phyloP scores from a whole-genome alignment of 92 coral and sea anemone species.

The Umimayanthus chanpuru region DNA sequence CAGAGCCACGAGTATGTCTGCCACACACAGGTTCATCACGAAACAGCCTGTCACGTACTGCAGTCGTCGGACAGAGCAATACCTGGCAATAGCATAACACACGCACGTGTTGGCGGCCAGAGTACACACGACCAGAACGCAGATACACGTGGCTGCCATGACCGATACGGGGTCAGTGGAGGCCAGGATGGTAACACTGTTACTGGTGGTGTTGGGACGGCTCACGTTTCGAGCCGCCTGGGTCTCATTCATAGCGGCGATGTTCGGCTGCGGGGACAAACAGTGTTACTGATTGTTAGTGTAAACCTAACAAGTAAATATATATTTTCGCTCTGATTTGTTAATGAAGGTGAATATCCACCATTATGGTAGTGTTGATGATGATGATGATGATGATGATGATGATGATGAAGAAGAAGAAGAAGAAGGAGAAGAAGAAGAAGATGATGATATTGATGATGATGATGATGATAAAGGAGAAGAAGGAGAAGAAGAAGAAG shows the following conservation, averaged over 20 bases:
- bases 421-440: too few relatives aligned
- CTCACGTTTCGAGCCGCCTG: not conserved
- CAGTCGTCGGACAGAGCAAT: conserved; percentile 61
- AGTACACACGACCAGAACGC: conserved; percentile 68
- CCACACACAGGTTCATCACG: conserved; percentile 84
- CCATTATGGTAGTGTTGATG: too few relatives aligned
- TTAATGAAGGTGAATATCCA: too few relatives aligned
- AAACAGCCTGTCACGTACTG: conserved; percentile 68
- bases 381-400: too few relatives aligned
- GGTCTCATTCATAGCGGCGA: conserved; percentile 5
- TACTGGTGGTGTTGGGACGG: not conserved
- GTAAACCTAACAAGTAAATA: not conserved
- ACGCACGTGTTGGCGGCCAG: conserved; percentile 71
- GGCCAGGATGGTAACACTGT: not conserved
- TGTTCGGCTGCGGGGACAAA: not conserved
- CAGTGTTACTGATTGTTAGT: not conserved
- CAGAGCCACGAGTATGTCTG: conserved; percentile 81
- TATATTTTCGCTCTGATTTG: too few relatives aligned
- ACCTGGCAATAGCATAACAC: conserved; percentile 76
- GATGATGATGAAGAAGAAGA: too few relatives aligned
- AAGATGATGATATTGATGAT: too few relatives aligned
- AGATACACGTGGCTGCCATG: conserved; percentile 64
- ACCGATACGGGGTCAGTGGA: conserved; percentile 46
- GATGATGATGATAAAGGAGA: too few relatives aligned
- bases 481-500: too few relatives aligned